Evolutionary conservation across 2,888 invertebrate genomes (phyloP), one percentile per base, ranked within the genome.

Genomic region (Rhagium mordax): DNA sequence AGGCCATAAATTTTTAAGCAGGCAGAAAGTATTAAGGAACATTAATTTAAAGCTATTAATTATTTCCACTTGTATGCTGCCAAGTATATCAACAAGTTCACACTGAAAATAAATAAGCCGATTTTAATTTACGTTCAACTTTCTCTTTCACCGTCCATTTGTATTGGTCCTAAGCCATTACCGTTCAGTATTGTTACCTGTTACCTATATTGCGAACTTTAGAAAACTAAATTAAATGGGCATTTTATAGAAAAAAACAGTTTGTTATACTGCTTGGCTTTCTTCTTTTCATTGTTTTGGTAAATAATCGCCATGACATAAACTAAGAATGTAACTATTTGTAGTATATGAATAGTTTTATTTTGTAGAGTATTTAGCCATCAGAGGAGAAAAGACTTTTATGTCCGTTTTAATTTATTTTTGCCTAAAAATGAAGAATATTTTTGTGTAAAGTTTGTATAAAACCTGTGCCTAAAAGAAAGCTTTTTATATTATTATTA

Each of bases 311-410:
- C 68, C 65, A 41, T 69, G 48, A 64, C 24, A 66, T 49, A 65
- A 70, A 41, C 53, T 74, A 64, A 27, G 18, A 24, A 51, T 51
- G 24, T 64, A 24, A 51, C 20, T 74, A 72, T 70, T 64, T 55
- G 72, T 76, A 76, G 69, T 74, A 69, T 70, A 73, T 75, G 59
- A 71, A 65, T 78, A 74, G 71, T 72, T 60, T 57, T 75, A 64
- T 70, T 70, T 66, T 70, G 70, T 75, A 76, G 76, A 72, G 74
- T 80, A 70, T 75, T 78, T 79, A 81, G 81, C 81, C 74, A 79
- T 80, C 78, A 79, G 80, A 81, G 78, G 77, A 76, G 74, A 81
- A 74, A 71, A 83, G 81, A 82, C 81, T 82, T 79, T 75, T n/a
- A 69, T 75, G 49, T 73, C 20, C 18, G 41, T 71, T 64, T 78